Percentiles rank a stretch among this genome's conserved stretches.
Evolutionary conservation across 2,113 vertebrate species (phyloP).

Genomic region (Oryzias curvinotus): DNA sequence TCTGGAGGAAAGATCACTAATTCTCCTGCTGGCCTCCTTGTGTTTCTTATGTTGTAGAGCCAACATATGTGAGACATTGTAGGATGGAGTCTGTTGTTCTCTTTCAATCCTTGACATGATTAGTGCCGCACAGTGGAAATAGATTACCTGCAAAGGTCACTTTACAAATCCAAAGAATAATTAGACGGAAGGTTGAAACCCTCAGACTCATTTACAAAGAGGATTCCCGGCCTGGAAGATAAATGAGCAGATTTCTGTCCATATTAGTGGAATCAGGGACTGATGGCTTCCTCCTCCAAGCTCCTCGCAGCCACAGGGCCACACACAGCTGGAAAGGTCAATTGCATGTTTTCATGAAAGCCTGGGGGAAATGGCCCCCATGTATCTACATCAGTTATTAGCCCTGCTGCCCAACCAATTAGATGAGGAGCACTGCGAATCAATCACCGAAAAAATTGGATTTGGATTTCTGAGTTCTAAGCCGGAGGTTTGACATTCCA

Average conservation of each 20-base stretch:
- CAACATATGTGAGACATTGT: constrained; percentile 20
- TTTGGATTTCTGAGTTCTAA: constrained; percentile 58
- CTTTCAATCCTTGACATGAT: constrained; percentile 38
- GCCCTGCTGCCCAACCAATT: constrained; percentile 63
- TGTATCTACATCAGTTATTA: constrained; percentile 70
- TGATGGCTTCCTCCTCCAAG: constrained; percentile 24
- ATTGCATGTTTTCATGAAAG: constrained; percentile 32
- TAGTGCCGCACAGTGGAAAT: constrained; percentile 14
- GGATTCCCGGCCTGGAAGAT: constrained; percentile 16
- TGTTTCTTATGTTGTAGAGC: constrained; percentile 5
- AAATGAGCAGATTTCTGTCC: constrained; percentile 39
- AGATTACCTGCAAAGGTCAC: constrained; percentile 39
- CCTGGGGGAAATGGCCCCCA: constrained; percentile 53
- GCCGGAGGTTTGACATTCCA: constrained; percentile 56
- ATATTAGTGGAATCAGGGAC: constrained; percentile 18
- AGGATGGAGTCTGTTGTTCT: constrained; percentile 28
- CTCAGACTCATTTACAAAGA: constrained; percentile 20
- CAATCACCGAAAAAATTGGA: constrained; percentile 71
- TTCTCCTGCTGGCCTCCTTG: too few species aligned
- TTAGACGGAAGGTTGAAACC: constrained; percentile 6
- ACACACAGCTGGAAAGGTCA: constrained; percentile 32
- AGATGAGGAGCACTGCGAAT: constrained; percentile 53
- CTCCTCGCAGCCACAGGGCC: neutral
- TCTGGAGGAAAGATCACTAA: too few species aligned
- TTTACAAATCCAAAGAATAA: constrained; percentile 24